Evolutionary conservation across 2,888 invertebrate species (phyloP), one percentile per base, ranked within the genome.

Genomic region (Hartigia nigra): DNA sequence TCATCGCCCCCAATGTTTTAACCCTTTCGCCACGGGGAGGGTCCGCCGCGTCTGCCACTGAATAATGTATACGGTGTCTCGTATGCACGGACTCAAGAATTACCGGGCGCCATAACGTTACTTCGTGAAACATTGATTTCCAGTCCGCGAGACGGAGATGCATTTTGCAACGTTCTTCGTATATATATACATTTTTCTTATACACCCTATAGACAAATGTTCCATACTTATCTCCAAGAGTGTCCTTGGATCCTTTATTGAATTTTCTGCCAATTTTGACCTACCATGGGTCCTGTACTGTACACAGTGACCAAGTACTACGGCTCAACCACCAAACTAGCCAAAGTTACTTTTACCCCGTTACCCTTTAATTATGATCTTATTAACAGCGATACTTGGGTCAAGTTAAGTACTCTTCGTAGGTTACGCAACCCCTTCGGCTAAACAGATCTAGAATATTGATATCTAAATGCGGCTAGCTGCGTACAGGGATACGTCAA

Each of bases 1-100:
- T 90, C 82, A 87, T 87, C 79, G 82, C 84, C 84, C 84, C 82
- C 87, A 84, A 86, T 88, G 87, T 88, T 88, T 87, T 87, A 88
- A 88, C 86, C 88, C 88, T 87, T 89, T 87, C 79, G 36, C 86
- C 83, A 81, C 84, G 80, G 55, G 80, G 77, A 77, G 77, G 76
- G 75, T 75, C 74, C 77, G 75, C 77, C 77, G 12, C 76, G 80
- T 82, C 82, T 83, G 78, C 78, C 74, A 23, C 79, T 86, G 80
- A 84, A 85, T 86, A 82, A 86, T 84, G 81, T 75, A 85, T 79
- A 35, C 79, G 79, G 77, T 81, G 81, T 82, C 82, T 82, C 81
- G 78, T 75, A 79, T 78, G 81, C 79, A 81, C 74, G 72, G 72
- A 69, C 77, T 80, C 78, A 79, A 80, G 80, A 80, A 80, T 81